These are phyloP conservation scores for Ditula angustiorana DNA, from an alignment of 2,888 invertebrate species.

Conservation along the genomic window DNA sequence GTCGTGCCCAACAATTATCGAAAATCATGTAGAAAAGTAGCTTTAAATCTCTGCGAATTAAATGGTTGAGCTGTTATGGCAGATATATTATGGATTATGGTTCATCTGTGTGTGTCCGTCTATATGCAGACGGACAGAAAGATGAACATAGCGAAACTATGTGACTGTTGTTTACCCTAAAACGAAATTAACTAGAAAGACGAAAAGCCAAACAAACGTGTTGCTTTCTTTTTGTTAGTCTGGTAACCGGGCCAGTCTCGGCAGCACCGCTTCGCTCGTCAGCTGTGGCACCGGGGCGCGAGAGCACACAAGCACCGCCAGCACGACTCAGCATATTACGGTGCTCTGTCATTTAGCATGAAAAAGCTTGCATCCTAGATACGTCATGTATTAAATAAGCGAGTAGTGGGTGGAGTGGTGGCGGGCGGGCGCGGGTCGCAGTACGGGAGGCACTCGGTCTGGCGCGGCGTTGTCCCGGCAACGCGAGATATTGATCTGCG, in stretches of 20 bases:
- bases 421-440: slow-evolving; percentile 66
- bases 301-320: slow-evolving; percentile 58
- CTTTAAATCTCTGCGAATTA: no score
- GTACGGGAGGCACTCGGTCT: slow-evolving; percentile 88
- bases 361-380: slow-evolving; percentile 81
- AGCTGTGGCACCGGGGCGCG: slow-evolving; percentile 47
- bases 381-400: slow-evolving; percentile 82
- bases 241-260: slow-evolving; percentile 70
- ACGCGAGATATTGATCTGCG: slow-evolving; percentile 84
- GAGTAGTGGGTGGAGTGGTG: slow-evolving; percentile 70
- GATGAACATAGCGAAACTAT: no score
- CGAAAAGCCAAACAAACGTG: no score
- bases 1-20: no score
- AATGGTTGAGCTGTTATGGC: no score
- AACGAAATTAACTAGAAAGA: no score
- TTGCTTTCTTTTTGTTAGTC: slow-evolving; percentile 18
- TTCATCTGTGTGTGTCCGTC: no score
- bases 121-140: no score
- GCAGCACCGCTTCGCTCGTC: slow-evolving; percentile 24
- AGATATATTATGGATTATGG: no score
- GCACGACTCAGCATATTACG: slow-evolving; percentile 65
- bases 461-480: slow-evolving; percentile 87
- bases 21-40: no score
- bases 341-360: slow-evolving; percentile 77
- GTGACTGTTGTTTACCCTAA: no score